Percentiles rank a stretch among this genome's conserved stretches.
Evolutionary conservation across 2,113 vertebrate species (phyloP).

Genomic region (Zosterops japonicus): DNA sequence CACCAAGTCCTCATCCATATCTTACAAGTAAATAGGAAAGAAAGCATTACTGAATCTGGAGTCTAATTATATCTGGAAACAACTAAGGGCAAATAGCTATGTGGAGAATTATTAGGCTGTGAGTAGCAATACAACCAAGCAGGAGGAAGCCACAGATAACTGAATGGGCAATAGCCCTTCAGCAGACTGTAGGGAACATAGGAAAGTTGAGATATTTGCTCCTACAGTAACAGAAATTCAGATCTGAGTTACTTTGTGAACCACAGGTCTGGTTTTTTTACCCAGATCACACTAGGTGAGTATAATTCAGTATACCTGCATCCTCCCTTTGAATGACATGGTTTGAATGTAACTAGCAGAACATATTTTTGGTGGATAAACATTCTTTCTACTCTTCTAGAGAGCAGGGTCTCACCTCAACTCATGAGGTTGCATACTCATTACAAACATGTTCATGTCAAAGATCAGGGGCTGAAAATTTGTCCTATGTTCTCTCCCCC

Average conservation of each 20-base stretch:
- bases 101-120: not conserved
- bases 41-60: not conserved
- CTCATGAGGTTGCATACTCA: not conserved
- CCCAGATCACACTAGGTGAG: not conserved
- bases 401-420: not conserved
- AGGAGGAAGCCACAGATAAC: not conserved
- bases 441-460: not conserved
- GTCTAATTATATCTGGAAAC: conserved; percentile 38
- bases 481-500: not conserved
- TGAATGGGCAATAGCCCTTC: not conserved
- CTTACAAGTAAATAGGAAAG: not conserved
- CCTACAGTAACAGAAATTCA: not conserved
- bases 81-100: not conserved
- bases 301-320: not conserved
- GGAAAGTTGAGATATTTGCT: not conserved
- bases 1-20: not conserved
- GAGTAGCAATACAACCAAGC: not conserved
- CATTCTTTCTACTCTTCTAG: not conserved
- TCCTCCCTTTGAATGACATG: not conserved
- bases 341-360: not conserved
- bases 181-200: not conserved
- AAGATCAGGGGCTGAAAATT: conserved; percentile 5
- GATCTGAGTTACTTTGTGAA: not conserved
- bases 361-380: not conserved
- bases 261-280: not conserved